Evolutionary conservation across 2,888 invertebrate genomes (phyloP).

Genomic region (Drosophila rubida): DNA sequence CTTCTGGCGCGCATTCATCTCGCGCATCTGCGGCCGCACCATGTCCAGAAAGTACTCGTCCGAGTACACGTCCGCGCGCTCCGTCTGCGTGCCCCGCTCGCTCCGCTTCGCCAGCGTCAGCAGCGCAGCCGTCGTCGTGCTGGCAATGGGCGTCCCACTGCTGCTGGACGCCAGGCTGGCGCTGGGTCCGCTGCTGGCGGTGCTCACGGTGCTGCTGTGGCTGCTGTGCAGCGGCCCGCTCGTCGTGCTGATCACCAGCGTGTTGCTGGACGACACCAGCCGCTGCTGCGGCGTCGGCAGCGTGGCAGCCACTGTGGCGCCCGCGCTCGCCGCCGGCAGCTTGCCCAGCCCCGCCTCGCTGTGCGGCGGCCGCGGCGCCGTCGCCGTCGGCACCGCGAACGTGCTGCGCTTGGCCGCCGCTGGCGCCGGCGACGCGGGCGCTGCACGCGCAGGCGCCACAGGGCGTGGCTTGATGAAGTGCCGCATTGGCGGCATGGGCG

Average conservation of each 20-base stretch:
- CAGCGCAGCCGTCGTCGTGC: neutral
- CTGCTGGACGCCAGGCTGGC: conserved; percentile 19
- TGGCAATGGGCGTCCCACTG: conserved; percentile 26
- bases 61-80: conserved; percentile 27
- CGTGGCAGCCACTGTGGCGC: too few species aligned
- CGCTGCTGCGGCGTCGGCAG: conserved; percentile 9
- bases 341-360: neutral
- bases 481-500: neutral
- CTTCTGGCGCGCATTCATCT: conserved; percentile 82
- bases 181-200: neutral
- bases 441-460: neutral
- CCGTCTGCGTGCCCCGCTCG: conserved; percentile 50
- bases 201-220: neutral
- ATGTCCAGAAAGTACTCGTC: conserved; percentile 74
- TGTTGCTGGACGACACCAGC: conserved; percentile 15
- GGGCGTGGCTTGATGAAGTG: neutral
- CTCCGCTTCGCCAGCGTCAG: conserved; percentile 1
- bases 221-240: neutral
- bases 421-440: neutral
- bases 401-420: neutral
- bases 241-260: conserved; percentile 41
- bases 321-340: neutral
- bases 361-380: neutral
- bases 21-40: conserved; percentile 71
- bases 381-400: neutral